phyloP scores from a whole-genome alignment of 1,140 invertebrate genomes.

The Chrysomallon squamiferum region DNA sequence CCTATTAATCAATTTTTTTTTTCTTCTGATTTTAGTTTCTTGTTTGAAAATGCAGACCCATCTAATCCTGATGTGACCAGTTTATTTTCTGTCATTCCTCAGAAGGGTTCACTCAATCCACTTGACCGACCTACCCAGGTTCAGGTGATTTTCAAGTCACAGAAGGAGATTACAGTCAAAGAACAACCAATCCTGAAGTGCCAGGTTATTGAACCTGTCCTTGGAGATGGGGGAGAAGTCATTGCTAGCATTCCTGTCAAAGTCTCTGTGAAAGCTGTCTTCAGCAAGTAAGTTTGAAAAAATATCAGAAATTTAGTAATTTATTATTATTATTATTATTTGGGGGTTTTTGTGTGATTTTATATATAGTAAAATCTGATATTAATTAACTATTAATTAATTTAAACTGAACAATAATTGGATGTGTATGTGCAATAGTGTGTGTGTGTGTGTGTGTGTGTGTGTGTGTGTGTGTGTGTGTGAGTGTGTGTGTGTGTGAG shows the following conservation, averaged over 20 bases:
- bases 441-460: too few species aligned
- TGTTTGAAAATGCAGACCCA: constrained; percentile 51
- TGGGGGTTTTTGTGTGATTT: too few species aligned
- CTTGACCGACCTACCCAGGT: constrained; percentile 56
- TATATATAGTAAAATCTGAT: too few species aligned
- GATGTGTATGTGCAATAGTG: too few species aligned
- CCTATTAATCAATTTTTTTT: too few species aligned
- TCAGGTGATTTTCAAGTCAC: constrained; percentile 58
- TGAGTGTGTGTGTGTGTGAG: too few species aligned
- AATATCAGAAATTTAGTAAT: neutral
- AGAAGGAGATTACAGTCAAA: constrained; percentile 55
- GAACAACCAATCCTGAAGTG: constrained; percentile 61
- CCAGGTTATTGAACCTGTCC: constrained; percentile 61
- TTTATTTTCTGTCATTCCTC: constrained; percentile 56
- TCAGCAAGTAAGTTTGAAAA: constrained; percentile 57
- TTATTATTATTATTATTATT: too few species aligned
- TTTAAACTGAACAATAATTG: too few species aligned
- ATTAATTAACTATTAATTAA: too few species aligned
- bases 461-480: too few species aligned
- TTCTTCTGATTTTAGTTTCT: constrained; percentile 44
- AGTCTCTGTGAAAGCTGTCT: constrained; percentile 60
- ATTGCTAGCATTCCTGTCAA: constrained; percentile 64
- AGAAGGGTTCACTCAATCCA: constrained; percentile 49
- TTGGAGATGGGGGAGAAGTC: constrained; percentile 55
- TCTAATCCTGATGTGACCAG: constrained; percentile 41